Evolutionary conservation across 23 tunicate species (phyloP).

Genomic region (Diplosoma virens): DNA sequence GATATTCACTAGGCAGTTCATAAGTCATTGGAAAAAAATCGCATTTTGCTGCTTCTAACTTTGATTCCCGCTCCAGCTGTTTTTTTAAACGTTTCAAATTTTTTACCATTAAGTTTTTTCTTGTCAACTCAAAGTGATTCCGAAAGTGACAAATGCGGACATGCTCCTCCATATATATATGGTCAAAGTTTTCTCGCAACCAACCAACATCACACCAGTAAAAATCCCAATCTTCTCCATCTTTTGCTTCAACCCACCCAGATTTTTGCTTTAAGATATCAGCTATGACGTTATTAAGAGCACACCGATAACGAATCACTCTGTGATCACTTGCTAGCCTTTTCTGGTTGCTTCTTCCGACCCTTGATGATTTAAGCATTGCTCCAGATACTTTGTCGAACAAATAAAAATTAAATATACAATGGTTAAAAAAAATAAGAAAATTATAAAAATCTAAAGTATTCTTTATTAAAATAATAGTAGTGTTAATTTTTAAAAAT

Average conservation of each 20-base stretch:
- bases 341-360: constrained; percentile 78
- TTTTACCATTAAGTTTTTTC: constrained; percentile 95
- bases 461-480: too few species aligned
- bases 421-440: too few species aligned
- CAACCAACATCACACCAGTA: constrained; percentile 96
- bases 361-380: constrained; percentile 39
- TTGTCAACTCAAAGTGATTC: constrained; percentile 81
- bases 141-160: constrained; percentile 86
- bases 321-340: constrained; percentile 73
- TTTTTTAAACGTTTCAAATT: constrained; percentile 86
- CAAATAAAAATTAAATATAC: too few species aligned
- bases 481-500: too few species aligned
- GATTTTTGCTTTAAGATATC: constrained; percentile 79
- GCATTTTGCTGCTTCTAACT: constrained; percentile 77
- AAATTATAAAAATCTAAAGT: too few species aligned
- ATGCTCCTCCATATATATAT: constrained; percentile 92
- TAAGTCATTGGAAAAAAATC: constrained; percentile 97
- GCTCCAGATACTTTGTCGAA: too few species aligned
- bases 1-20: constrained; percentile 95
- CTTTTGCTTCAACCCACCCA: constrained; percentile 91
- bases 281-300: constrained; percentile 73
- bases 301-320: constrained; percentile 72
- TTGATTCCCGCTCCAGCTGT: constrained; percentile 85
- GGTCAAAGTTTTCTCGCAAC: constrained; percentile 92
- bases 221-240: constrained; percentile 92